Percentiles rank a stretch among this genome's conserved stretches.
Evolutionary conservation across 2,888 invertebrate species (phyloP).

Genomic region (Lasioglossum marginatum): DNA sequence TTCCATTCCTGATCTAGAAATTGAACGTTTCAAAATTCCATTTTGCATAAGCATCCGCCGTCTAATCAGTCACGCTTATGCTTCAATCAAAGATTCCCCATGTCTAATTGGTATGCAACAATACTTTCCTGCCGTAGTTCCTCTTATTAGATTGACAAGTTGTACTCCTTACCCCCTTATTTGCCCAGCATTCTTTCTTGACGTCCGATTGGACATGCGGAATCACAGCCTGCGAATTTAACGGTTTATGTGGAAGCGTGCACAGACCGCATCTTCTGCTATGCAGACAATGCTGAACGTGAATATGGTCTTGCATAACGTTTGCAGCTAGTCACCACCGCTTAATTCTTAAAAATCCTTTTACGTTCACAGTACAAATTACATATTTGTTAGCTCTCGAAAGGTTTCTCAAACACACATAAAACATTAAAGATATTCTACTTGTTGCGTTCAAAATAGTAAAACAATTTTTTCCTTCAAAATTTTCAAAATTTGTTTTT

Average conservation of each 20-base stretch:
- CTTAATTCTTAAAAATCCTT: background rate
- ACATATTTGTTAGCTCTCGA: background rate
- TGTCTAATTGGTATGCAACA: conserved; percentile 27
- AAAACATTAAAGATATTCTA: no score
- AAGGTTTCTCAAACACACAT: no score
- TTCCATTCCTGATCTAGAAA: background rate
- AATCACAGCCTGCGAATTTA: conserved; percentile 40
- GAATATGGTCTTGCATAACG: conserved; percentile 44
- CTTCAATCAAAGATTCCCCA: background rate
- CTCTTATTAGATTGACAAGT: conserved; percentile 30
- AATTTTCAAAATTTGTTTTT: no score
- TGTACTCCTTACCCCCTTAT: conserved; percentile 45
- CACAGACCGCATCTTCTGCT: conserved; percentile 40
- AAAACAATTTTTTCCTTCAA: no score
- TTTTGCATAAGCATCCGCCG: background rate
- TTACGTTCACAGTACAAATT: background rate
- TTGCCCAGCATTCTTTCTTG: conserved; percentile 46
- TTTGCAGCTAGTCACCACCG: background rate
- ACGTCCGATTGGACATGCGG: conserved; percentile 34
- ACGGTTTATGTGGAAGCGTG: conserved; percentile 45
- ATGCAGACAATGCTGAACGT: conserved; percentile 46
- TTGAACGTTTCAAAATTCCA: background rate
- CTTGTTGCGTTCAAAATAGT: no score
- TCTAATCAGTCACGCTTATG: background rate
- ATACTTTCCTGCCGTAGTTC: conserved; percentile 11